phyloP scores from a whole-genome alignment of 2,888 invertebrate genomes.

The Pyrocoelia pectoralis region DNA sequence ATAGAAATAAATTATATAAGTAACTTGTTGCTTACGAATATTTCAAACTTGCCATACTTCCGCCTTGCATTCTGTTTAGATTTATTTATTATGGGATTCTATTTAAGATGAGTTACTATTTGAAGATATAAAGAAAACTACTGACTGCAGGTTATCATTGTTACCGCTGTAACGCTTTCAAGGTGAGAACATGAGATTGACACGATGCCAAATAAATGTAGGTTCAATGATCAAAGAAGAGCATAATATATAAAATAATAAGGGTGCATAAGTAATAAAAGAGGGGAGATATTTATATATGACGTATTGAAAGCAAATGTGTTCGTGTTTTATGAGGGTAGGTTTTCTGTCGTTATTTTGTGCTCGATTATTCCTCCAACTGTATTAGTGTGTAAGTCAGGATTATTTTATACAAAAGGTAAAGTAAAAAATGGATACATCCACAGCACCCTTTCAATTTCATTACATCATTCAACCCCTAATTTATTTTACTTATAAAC shows the following conservation, averaged over 20 bases:
- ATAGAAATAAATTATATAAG: too few species aligned
- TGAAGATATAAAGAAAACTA: too few species aligned
- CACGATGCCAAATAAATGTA: neutral
- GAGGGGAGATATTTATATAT: constrained; percentile 26
- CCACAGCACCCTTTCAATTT: constrained; percentile 2
- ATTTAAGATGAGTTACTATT: too few species aligned
- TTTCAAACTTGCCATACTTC: too few species aligned
- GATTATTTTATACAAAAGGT: constrained; percentile 10
- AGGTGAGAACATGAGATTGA: neutral
- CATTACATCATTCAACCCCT: constrained; percentile 6
- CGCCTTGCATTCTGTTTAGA: too few species aligned
- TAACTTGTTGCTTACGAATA: too few species aligned
- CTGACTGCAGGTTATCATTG: too few species aligned
- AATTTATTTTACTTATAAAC: constrained; percentile 2
- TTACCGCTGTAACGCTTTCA: neutral
- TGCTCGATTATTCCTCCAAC: constrained; percentile 1
- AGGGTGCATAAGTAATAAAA: constrained; percentile 34
- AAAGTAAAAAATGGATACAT: constrained; percentile 3
- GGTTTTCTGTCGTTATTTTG: neutral
- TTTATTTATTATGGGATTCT: too few species aligned
- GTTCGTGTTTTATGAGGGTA: constrained; percentile 31
- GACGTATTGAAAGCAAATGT: constrained; percentile 32
- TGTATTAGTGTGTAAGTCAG: constrained; percentile 6
- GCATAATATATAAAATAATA: constrained; percentile 12
- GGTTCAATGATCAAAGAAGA: neutral